phyloP scores from a whole-genome alignment of 1,140 invertebrate species.

The Anastrepha ludens region DNA sequence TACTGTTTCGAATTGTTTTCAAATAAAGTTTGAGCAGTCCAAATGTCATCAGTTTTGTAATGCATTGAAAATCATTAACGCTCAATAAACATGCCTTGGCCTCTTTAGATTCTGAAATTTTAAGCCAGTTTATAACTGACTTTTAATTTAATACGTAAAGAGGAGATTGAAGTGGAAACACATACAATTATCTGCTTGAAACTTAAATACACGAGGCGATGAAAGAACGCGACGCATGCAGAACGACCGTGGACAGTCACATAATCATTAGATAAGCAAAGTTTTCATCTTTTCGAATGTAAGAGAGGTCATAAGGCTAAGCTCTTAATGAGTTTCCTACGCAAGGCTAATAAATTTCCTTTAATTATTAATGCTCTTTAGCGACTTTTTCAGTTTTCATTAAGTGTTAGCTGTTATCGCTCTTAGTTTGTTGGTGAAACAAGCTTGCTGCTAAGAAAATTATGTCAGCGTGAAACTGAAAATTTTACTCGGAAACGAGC shows the following conservation, averaged over 20 bases:
- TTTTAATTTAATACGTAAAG: too few relatives aligned
- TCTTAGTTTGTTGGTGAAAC: neutral
- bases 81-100: too few relatives aligned
- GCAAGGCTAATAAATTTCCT: neutral
- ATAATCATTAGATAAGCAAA: neutral
- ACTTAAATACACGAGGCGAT: neutral
- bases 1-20: too few relatives aligned
- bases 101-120: too few relatives aligned
- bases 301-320: conserved; percentile 27
- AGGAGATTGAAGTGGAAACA: too few relatives aligned
- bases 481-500: neutral
- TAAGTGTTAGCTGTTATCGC: neutral
- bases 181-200: neutral
- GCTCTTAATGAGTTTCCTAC: conserved; percentile 29
- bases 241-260: neutral
- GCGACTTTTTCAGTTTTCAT: neutral
- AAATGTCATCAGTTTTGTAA: too few relatives aligned
- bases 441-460: neutral
- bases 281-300: conserved; percentile 14
- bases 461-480: neutral
- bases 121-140: too few relatives aligned
- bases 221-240: neutral
- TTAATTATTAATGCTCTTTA: conserved; percentile 17
- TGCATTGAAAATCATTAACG: too few relatives aligned
- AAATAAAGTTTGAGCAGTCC: too few relatives aligned